Evolutionary conservation across 2,113 vertebrate genomes (phyloP).

Genomic region (Aldabrachelys gigantea): DNA sequence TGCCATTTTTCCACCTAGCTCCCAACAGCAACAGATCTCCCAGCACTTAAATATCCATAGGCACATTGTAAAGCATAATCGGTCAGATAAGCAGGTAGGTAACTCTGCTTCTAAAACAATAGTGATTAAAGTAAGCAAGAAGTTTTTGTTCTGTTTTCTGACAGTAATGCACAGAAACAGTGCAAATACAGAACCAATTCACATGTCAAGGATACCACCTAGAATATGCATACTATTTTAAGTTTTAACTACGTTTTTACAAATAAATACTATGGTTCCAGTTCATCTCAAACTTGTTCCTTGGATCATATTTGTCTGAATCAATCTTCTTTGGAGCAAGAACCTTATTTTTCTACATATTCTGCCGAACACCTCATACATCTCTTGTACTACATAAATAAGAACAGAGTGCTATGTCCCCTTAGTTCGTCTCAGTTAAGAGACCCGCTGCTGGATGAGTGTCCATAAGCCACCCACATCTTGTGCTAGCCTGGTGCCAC

Average conservation of each 20-base stretch:
- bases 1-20: background rate
- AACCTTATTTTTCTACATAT: background rate
- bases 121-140: accelerated
- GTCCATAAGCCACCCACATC: background rate
- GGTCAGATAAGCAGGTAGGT: accelerated
- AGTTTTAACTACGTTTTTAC: background rate
- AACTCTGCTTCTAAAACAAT: background rate
- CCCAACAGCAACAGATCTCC: background rate
- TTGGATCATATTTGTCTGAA: background rate
- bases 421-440: background rate
- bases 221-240: background rate
- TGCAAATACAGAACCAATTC: background rate
- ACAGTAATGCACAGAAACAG: background rate
- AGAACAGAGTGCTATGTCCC: too few species aligned
- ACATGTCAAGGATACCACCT: background rate
- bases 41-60: background rate
- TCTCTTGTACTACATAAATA: background rate
- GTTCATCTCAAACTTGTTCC: background rate
- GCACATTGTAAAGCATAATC: background rate
- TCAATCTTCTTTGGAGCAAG: background rate
- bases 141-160: background rate
- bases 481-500: background rate
- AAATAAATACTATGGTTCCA: background rate
- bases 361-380: background rate
- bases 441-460: background rate